These are phyloP conservation scores for Entosphenus tridentatus DNA, from an alignment of 2,113 vertebrate species.

Conservation along the genomic window DNA sequence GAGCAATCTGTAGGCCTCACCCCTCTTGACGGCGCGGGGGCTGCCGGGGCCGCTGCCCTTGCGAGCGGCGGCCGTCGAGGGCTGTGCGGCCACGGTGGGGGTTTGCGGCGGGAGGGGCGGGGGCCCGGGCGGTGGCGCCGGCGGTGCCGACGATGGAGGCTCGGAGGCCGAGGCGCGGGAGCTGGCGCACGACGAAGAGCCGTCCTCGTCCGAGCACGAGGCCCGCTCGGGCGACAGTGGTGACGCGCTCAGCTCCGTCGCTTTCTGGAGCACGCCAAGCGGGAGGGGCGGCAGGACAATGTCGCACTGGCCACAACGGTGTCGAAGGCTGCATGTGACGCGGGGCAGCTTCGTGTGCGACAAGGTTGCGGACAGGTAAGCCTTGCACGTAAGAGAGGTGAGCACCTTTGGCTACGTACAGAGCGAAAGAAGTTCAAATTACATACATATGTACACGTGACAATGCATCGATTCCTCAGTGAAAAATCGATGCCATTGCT, in stretches of 20 bases:
- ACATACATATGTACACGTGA: too few relatives aligned
- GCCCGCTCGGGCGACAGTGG: slow-evolving; percentile 47
- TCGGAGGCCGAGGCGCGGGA: slow-evolving; percentile 39
- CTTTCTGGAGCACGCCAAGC: slow-evolving; percentile 35
- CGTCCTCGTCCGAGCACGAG: slow-evolving; percentile 64
- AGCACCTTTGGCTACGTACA: neutral
- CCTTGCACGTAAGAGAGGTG: neutral
- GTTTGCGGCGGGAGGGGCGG: too few relatives aligned
- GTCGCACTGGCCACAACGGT: neutral
- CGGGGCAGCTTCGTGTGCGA: neutral
- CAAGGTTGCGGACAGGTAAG: neutral
- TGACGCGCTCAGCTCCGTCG: slow-evolving; percentile 60
- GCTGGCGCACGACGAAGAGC: slow-evolving; percentile 17
- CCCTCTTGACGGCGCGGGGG: slow-evolving; percentile 63
- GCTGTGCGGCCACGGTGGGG: too few relatives aligned
- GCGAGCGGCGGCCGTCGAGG: slow-evolving; percentile 21
- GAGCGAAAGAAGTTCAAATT: too few relatives aligned
- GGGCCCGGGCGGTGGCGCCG: too few relatives aligned
- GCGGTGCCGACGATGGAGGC: slow-evolving; percentile 26
- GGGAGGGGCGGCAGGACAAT: neutral
- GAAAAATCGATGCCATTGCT: too few relatives aligned
- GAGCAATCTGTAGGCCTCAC: slow-evolving; percentile 18
- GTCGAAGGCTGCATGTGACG: neutral
- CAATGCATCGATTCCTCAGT: too few relatives aligned
- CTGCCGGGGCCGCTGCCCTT: slow-evolving; percentile 41